phyloP scores from a whole-genome alignment of 2,113 vertebrate species.

The Paramisgurnus dabryanus region DNA sequence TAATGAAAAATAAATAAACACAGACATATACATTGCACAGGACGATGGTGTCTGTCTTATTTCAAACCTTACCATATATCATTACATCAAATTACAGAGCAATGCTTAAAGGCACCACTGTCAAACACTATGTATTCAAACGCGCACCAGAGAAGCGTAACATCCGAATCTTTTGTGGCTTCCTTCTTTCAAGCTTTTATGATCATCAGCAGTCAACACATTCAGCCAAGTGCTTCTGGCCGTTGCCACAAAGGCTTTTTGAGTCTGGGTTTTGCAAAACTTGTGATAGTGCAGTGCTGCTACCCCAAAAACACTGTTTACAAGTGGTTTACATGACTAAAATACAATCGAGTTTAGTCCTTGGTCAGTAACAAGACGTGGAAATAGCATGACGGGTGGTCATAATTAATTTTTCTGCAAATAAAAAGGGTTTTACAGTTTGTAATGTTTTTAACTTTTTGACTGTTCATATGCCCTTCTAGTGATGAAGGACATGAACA shows the following conservation, averaged over 20 bases:
- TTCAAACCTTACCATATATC: not conserved
- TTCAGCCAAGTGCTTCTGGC: slow-evolving; percentile 24
- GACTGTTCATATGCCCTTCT: too few relatives aligned
- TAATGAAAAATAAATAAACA: slow-evolving; percentile 27
- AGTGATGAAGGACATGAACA: too few relatives aligned
- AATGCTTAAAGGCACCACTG: not conserved
- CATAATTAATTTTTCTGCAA: too few relatives aligned
- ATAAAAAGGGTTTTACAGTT: too few relatives aligned
- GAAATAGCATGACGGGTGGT: not conserved
- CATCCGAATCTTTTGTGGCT: slow-evolving; percentile 12
- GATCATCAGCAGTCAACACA: slow-evolving; percentile 15
- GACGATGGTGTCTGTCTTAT: slow-evolving; percentile 4
- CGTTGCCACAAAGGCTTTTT: slow-evolving; percentile 4
- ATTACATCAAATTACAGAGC: slow-evolving; percentile 13
- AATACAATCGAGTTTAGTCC: too few relatives aligned
- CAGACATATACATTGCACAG: not conserved
- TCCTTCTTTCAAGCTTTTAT: slow-evolving; percentile 3
- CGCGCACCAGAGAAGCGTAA: not conserved
- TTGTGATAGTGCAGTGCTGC: not conserved
- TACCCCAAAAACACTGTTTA: not conserved
- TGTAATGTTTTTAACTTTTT: too few relatives aligned
- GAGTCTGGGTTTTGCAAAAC: not conserved
- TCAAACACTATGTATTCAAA: slow-evolving; percentile 24
- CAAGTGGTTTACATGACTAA: not conserved
- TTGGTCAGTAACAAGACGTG: not conserved